A percentile compares a stretch with the other conserved stretches of the same genome.
These are phyloP conservation scores for Sceliomorpha sp. DNA, from an alignment of 2,888 invertebrate genomes.

Conservation along the genomic window DNA sequence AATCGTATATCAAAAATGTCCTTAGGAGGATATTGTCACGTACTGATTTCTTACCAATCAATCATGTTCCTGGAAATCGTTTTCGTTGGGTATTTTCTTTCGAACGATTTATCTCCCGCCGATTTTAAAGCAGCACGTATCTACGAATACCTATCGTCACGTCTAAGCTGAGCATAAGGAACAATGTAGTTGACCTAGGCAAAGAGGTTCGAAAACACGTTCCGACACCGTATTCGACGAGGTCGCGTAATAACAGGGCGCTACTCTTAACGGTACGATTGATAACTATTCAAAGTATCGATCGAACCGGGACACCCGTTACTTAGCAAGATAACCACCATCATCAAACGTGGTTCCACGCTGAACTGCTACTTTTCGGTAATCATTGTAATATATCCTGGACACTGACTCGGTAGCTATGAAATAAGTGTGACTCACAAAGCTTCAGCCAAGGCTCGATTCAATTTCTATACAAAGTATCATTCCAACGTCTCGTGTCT, in stretches of 20 bases:
- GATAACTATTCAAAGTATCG: conserved; percentile 74
- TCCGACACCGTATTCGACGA: conserved; percentile 24
- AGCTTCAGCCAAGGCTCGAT: too few relatives aligned
- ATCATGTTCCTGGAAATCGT: too few relatives aligned
- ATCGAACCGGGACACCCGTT: conserved; percentile 76
- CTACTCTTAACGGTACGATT: conserved; percentile 62
- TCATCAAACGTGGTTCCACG: conserved; percentile 67
- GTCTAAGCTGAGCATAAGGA: too few relatives aligned
- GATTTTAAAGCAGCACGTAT: too few relatives aligned
- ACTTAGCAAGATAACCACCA: conserved; percentile 72
- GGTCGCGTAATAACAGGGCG: conserved; percentile 70
- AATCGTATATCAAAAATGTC: too few relatives aligned
- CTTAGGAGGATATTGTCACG: too few relatives aligned
- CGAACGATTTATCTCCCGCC: too few relatives aligned
- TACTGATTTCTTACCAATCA: too few relatives aligned
- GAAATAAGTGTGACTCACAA: conserved; percentile 16
- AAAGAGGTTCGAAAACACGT: conserved; percentile 1
- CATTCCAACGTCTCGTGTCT: too few relatives aligned
- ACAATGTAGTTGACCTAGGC: not conserved
- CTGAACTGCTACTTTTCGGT: conserved; percentile 58
- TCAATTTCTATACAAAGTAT: too few relatives aligned
- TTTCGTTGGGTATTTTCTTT: too few relatives aligned
- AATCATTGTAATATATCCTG: conserved; percentile 59
- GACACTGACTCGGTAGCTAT: conserved; percentile 57
- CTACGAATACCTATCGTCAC: too few relatives aligned